Evolutionary conservation across 2,888 invertebrate species (phyloP).

Genomic region (Gisinianus flammeolus): DNA sequence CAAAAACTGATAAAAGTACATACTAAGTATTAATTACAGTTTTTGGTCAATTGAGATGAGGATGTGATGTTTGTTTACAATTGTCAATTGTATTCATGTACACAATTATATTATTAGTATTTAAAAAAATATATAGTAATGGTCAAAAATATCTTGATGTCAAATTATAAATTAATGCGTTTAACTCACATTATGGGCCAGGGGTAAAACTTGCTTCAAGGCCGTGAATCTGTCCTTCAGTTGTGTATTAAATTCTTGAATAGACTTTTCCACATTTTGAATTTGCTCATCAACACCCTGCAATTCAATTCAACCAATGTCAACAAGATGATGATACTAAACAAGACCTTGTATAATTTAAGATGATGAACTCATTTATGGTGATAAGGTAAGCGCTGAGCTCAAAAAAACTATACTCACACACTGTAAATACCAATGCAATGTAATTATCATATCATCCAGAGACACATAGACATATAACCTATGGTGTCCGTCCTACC

Average conservation of each 20-base stretch:
- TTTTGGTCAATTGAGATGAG: too few relatives aligned
- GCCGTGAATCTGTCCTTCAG: slow-evolving; percentile 56
- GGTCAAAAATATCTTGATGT: too few relatives aligned
- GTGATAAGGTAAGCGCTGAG: neutral
- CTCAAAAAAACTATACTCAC: neutral
- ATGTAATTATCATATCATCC: too few relatives aligned
- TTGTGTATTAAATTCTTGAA: slow-evolving; percentile 49
- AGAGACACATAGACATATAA: too few relatives aligned
- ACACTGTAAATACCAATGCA: too few relatives aligned
- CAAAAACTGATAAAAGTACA: neutral
- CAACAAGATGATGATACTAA: slow-evolving; percentile 8
- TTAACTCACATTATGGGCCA: slow-evolving; percentile 54
- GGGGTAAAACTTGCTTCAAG: slow-evolving; percentile 57
- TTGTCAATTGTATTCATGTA: too few relatives aligned
- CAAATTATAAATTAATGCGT: too few relatives aligned
- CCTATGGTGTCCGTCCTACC: too few relatives aligned
- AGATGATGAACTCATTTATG: slow-evolving; percentile 40
- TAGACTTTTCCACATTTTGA: slow-evolving; percentile 43
- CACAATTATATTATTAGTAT: too few relatives aligned
- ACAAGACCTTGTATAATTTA: slow-evolving; percentile 24
- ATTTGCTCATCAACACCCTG: slow-evolving; percentile 50
- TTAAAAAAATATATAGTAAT: too few relatives aligned
- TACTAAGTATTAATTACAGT: too few relatives aligned
- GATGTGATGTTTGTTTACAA: too few relatives aligned
- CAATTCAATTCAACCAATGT: slow-evolving; percentile 21